These are phyloP conservation scores for Thamnophis sirtalis DNA, from an alignment of 2,113 vertebrate species.

Conservation along the genomic window DNA sequence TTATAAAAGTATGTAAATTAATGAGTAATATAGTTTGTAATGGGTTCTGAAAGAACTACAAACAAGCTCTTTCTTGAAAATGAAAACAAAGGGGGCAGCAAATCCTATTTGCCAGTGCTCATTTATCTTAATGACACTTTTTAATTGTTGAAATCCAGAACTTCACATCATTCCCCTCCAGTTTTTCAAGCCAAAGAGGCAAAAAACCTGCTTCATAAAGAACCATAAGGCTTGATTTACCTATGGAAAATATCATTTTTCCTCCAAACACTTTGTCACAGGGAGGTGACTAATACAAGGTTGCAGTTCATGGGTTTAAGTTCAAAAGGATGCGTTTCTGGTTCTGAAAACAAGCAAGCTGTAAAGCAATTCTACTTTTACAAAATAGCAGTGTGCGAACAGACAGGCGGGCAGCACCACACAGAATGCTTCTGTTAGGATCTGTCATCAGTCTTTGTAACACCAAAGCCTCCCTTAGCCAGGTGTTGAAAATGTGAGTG, in stretches of 20 bases:
- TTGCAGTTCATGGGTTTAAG: background rate
- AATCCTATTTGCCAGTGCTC: background rate
- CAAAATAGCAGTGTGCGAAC: slow-evolving; percentile 39
- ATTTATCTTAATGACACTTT: background rate
- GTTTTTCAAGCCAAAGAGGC: background rate
- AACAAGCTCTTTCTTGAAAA: background rate
- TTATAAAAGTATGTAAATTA: background rate
- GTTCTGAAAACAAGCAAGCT: slow-evolving; percentile 45
- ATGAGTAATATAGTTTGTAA: background rate
- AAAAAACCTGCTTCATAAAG: background rate
- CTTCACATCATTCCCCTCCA: background rate
- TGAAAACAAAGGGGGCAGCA: background rate
- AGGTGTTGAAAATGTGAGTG: slow-evolving; percentile 81
- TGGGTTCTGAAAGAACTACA: background rate
- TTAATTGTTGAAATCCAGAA: background rate
- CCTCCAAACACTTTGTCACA: background rate
- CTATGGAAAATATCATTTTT: background rate
- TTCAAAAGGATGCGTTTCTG: slow-evolving; percentile 16
- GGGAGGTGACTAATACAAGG: background rate
- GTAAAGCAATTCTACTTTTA: slow-evolving; percentile 29
- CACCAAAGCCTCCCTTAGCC: slow-evolving; percentile 70
- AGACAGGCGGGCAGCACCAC: slow-evolving; percentile 67
- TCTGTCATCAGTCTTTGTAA: slow-evolving; percentile 77
- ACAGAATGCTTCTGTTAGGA: slow-evolving; percentile 58
- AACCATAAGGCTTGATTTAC: background rate